Evolutionary conservation across 2,113 vertebrate species (phyloP), one percentile per base, ranked within the genome.

Genomic region (Scopus umbretta): DNA sequence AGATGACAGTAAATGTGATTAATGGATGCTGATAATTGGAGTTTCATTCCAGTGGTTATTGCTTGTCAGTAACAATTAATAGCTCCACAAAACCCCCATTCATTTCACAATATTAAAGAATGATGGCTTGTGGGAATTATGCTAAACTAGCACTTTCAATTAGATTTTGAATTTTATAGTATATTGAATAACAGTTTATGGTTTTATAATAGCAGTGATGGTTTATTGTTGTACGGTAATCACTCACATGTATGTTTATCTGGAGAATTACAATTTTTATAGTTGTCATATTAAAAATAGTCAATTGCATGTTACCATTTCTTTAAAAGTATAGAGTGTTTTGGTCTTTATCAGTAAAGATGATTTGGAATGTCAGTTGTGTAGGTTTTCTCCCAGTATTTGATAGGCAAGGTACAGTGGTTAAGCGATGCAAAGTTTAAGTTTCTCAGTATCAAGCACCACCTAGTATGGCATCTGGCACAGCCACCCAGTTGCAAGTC

Each of bases 61-160:
- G 97, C 98, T 98, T 98, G 98, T 98, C 98, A 98, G 96, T 96
- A 97, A 97, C 98, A 98, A 98, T 98, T 98, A 98, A 98, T 98
- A 98, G 98, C 96, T 97, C 86, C 95, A 98, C 95, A 88, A 98
- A 97, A 98, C 52, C 26, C 92, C 96, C 96, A 97, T 98, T 97
- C 96, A 97, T 98, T 98, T 96, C 90, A 97, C 94, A 98, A 93
- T 98, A 98, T 98, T 98, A 97, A 98, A 98, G 97, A 97, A 97
- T 94, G 90, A 95, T 92, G 91, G 94, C 97, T 97, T 95, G 52
- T 97, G 97, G 95, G 97, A 98, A 98, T 98, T 97, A 94, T 96
- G 93, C 96, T 97, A 98, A 96, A 97, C 95, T 96, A 98, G 97
- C 86, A 97, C 84, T 98, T 98, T 98, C 95, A 97, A 97, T 98